These are phyloP conservation scores for Micronycteris hirsuta DNA, from an alignment of 2,113 vertebrate species.

Conservation along the genomic window DNA sequence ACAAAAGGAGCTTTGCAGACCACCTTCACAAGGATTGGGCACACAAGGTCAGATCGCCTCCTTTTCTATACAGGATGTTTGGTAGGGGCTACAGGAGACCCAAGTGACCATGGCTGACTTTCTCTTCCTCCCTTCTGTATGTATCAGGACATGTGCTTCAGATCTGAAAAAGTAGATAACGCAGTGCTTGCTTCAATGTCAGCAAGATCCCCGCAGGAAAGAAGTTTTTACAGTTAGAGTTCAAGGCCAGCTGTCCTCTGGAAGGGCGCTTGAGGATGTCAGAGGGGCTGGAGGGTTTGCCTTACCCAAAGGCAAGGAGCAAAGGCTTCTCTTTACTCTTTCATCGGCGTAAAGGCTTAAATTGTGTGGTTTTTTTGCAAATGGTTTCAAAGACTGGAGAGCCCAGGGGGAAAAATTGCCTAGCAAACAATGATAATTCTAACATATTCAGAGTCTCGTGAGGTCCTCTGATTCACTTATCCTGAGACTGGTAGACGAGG, in stretches of 20 bases:
- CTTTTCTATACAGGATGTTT: constrained; percentile 27
- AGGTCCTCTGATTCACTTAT: not conserved
- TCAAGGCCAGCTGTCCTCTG: constrained; percentile 34
- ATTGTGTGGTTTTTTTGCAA: constrained; percentile 30
- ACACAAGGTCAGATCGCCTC: not conserved
- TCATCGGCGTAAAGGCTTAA: constrained; percentile 36
- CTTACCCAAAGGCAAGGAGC: constrained; percentile 5
- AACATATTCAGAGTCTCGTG: constrained; percentile 21
- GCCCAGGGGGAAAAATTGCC: not conserved
- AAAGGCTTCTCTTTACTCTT: constrained; percentile 13
- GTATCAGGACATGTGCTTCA: not conserved
- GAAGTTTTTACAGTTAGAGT: not conserved
- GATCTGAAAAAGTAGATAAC: not conserved
- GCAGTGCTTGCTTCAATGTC: constrained; percentile 1
- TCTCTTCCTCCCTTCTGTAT: not conserved
- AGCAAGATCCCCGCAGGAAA: not conserved
- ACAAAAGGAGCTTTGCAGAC: constrained; percentile 21
- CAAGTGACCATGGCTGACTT: not conserved
- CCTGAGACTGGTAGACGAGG: not conserved
- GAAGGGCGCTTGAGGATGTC: not conserved
- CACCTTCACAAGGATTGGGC: constrained; percentile 2
- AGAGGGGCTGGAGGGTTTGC: not conserved
- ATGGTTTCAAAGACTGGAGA: constrained; percentile 44
- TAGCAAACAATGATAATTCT: constrained; percentile 31
- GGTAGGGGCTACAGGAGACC: not conserved